Evolutionary conservation across 2,797 vertebrate genomes (phyloP).

Genomic region (Poeciliopsis paucimaculata): DNA sequence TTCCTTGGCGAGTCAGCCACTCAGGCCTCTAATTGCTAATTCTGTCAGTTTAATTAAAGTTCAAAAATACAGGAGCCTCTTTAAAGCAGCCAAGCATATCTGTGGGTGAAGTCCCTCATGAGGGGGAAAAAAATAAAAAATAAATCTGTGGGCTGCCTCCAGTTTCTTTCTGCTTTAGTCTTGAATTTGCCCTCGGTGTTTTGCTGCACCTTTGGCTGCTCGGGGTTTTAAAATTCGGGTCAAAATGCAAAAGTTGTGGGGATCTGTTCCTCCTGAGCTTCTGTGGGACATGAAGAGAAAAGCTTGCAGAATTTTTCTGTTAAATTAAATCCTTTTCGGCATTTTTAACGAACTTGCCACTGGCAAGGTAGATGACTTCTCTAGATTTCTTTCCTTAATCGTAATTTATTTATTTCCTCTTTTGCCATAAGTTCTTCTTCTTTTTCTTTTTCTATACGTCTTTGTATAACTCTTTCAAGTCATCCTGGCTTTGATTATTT

Average conservation of each 20-base stretch:
- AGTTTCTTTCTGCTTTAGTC: conserved; percentile 13
- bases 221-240: conserved; percentile 14
- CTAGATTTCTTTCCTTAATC: conserved; percentile 25
- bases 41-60: conserved; percentile 73
- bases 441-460: conserved; percentile 18
- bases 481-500: conserved; percentile 49
- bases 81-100: conserved; percentile 53
- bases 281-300: conserved; percentile 1
- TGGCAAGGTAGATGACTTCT: conserved; percentile 27
- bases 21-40: conserved; percentile 62
- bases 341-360: conserved; percentile 36
- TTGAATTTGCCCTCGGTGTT: conserved; percentile 8
- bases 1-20: conserved; percentile 49
- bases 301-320: not conserved
- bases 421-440: conserved; percentile 27
- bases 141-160: conserved; percentile 23
- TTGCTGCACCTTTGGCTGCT: not conserved
- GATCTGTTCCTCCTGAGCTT: conserved; percentile 3
- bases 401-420: conserved; percentile 21
- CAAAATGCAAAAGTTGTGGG: not conserved
- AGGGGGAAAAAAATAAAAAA: not conserved
- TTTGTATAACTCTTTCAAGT: conserved; percentile 38
- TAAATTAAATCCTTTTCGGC: conserved; percentile 23
- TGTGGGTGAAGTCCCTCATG: conserved; percentile 37
- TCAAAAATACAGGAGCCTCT: conserved; percentile 53